Evolutionary conservation across 2,113 vertebrate species (phyloP).

Genomic region (Leptosomus discolor): DNA sequence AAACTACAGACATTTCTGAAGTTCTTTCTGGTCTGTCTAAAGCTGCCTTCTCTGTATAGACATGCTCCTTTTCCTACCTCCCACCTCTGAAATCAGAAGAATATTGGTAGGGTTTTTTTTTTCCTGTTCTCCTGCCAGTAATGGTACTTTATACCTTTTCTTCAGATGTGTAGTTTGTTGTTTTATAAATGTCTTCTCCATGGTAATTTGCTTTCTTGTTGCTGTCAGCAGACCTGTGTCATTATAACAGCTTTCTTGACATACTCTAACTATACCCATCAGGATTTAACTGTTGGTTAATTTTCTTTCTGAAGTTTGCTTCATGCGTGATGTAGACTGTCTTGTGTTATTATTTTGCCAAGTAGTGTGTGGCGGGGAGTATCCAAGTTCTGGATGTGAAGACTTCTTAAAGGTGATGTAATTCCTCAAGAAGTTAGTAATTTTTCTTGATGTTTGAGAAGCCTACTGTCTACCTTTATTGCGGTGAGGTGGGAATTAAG

Average conservation of each 20-base stretch:
- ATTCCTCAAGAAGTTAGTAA: not conserved
- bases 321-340: not conserved
- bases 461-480: not conserved
- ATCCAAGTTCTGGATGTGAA: not conserved
- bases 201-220: not conserved
- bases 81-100: not conserved
- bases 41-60: not conserved
- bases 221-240: not conserved
- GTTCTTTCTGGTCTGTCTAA: not conserved
- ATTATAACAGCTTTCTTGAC: not conserved
- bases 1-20: not conserved
- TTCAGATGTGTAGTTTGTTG: not conserved
- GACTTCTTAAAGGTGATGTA: not conserved
- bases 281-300: not conserved
- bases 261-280: not conserved
- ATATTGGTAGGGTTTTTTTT: not conserved
- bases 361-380: not conserved
- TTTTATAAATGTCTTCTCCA: not conserved
- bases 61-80: not conserved
- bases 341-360: not conserved
- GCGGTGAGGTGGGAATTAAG: no score
- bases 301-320: not conserved
- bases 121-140: not conserved
- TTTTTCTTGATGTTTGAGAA: not conserved
- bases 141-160: not conserved